Evolutionary conservation across 2,888 invertebrate species (phyloP).

Genomic region (Chymomyza amoena): DNA sequence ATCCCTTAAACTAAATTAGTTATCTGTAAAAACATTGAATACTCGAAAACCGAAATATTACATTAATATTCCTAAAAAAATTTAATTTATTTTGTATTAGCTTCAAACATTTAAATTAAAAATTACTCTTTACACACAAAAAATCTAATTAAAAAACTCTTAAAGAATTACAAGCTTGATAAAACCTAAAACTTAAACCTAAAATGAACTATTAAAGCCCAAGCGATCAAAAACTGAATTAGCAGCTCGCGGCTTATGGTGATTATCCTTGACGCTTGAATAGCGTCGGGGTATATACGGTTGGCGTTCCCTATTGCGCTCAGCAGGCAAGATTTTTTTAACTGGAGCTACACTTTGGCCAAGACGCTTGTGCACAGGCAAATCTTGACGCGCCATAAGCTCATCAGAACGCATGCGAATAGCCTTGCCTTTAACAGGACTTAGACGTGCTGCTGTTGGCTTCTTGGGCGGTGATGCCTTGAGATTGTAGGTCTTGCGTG

Average conservation of each 20-base stretch:
- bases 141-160: constrained; percentile 18
- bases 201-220: constrained; percentile 68
- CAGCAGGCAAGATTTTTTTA: constrained; percentile 20
- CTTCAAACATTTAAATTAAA: neutral
- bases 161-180: constrained; percentile 18
- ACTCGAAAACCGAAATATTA: too few species aligned
- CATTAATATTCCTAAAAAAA: too few species aligned
- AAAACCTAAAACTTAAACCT: neutral
- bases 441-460: constrained; percentile 35
- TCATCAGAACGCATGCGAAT: constrained; percentile 77
- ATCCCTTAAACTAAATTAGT: too few species aligned
- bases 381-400: constrained; percentile 58
- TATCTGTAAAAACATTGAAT: too few species aligned
- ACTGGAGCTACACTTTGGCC: constrained; percentile 36
- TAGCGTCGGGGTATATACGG: constrained; percentile 42
- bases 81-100: too few species aligned
- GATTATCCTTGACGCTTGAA: constrained; percentile 43
- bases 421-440: constrained; percentile 64
- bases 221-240: constrained; percentile 76
- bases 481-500: constrained; percentile 73
- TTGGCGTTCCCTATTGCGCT: constrained; percentile 9
- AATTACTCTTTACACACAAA: neutral
- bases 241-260: constrained; percentile 27
- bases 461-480: constrained; percentile 69
- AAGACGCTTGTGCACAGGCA: constrained; percentile 75